phyloP scores from a whole-genome alignment of 2,797 vertebrate genomes.

The Philypnodon macrostomus region DNA sequence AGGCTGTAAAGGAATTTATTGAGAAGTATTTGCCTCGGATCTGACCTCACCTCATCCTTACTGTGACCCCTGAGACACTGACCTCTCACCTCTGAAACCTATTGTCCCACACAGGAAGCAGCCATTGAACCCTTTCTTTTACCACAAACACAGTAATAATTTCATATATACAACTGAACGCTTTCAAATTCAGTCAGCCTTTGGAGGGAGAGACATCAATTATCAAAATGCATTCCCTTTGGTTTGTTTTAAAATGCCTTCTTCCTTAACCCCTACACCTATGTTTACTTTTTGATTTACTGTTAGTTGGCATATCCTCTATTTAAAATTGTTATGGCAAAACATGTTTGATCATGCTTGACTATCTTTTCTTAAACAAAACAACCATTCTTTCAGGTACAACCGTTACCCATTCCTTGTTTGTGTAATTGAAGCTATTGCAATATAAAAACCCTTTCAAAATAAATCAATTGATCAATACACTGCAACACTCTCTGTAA shows the following conservation, averaged over 20 bases:
- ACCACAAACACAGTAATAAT: conserved; percentile 26
- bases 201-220: conserved; percentile 53
- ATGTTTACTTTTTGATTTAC: conserved; percentile 30
- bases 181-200: conserved; percentile 45
- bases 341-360: too few relatives aligned
- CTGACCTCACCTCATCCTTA: conserved; percentile 80
- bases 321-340: neutral
- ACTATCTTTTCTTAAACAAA: too few relatives aligned
- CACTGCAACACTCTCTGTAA: conserved; percentile 53
- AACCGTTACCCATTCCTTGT: conserved; percentile 13
- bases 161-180: conserved; percentile 17
- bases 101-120: conserved; percentile 80
- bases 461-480: conserved; percentile 63
- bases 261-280: conserved; percentile 13
- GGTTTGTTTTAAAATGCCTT: conserved; percentile 31
- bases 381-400: conserved; percentile 2
- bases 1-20: conserved; percentile 93
- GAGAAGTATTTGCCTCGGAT: conserved; percentile 92
- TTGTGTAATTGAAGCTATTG: conserved; percentile 46
- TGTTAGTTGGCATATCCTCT: conserved; percentile 1
- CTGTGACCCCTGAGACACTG: conserved; percentile 72
- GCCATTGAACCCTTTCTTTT: conserved; percentile 69
- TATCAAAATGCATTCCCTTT: conserved; percentile 59
- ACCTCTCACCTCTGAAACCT: conserved; percentile 78
- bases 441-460: conserved; percentile 45